A percentile compares a stretch with the other conserved stretches of the same genome.
phyloP scores from a whole-genome alignment of 1,140 invertebrate genomes.

The Aphaenogaster rudis region DNA sequence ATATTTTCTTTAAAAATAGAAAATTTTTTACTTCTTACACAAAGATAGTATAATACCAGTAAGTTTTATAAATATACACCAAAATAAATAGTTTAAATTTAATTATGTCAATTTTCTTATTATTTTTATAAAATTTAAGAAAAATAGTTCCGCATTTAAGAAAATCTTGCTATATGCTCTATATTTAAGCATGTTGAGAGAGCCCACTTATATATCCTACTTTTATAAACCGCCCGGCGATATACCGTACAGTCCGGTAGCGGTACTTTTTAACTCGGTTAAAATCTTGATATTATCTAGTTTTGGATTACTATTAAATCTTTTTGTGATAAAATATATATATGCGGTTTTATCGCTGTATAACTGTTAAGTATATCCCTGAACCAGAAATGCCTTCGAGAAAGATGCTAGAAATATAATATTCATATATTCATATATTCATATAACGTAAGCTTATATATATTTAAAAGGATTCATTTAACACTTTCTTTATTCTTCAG shows the following conservation, averaged over 20 bases:
- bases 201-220: not conserved
- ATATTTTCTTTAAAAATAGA: not conserved
- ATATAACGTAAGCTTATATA: not conserved
- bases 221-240: not conserved
- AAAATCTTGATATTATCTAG: not conserved
- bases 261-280: constrained; percentile 1
- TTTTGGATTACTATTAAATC: not conserved
- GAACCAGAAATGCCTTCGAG: not conserved
- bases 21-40: not conserved
- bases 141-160: not conserved
- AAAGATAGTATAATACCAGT: not conserved
- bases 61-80: not conserved
- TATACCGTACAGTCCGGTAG: not conserved
- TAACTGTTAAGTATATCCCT: not conserved
- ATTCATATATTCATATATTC: not conserved
- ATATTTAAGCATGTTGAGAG: not conserved
- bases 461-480: too few relatives aligned
- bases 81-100: not conserved
- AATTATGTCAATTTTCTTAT: not conserved
- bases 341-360: not conserved
- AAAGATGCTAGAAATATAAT: not conserved
- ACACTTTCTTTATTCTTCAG: too few relatives aligned
- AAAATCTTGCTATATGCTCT: not conserved
- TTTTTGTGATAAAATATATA: not conserved
- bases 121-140: not conserved